phyloP scores from a whole-genome alignment of 2,888 invertebrate genomes.

The Seira musarum region DNA sequence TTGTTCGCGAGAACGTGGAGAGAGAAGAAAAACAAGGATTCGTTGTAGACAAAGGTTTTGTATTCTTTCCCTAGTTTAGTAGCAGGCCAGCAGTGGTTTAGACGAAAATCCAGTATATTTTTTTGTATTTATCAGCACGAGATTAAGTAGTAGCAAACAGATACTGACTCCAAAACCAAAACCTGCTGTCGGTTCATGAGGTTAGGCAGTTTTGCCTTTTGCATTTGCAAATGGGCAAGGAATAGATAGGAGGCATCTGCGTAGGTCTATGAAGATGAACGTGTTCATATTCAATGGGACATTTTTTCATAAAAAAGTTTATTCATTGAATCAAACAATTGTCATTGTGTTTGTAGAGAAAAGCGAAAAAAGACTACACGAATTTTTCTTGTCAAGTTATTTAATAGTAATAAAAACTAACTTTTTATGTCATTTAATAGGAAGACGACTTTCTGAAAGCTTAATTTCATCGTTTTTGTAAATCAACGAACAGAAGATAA shows the following conservation, averaged over 20 bases:
- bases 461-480: not conserved
- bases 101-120: too few relatives aligned
- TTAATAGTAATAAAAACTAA: not conserved
- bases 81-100: too few relatives aligned
- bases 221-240: too few relatives aligned
- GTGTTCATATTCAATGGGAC: not conserved
- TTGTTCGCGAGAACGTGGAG: not conserved
- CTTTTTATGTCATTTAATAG: constrained; percentile 46
- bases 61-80: too few relatives aligned
- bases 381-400: constrained; percentile 8
- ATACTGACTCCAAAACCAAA: too few relatives aligned
- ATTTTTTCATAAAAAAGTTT: constrained; percentile 5
- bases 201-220: too few relatives aligned
- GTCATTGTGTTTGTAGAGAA: constrained; percentile 10
- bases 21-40: constrained; percentile 15
- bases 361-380: not conserved
- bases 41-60: not conserved
- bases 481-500: constrained; percentile 1
- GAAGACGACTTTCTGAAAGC: not conserved
- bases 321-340: not conserved
- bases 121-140: too few relatives aligned
- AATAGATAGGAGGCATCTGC: too few relatives aligned
- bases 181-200: too few relatives aligned
- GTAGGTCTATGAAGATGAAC: too few relatives aligned
- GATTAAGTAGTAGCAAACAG: too few relatives aligned